Base-by-base conservation (phyloP, 2,888 invertebrate species). In the Deroplatys truncata region DNA sequence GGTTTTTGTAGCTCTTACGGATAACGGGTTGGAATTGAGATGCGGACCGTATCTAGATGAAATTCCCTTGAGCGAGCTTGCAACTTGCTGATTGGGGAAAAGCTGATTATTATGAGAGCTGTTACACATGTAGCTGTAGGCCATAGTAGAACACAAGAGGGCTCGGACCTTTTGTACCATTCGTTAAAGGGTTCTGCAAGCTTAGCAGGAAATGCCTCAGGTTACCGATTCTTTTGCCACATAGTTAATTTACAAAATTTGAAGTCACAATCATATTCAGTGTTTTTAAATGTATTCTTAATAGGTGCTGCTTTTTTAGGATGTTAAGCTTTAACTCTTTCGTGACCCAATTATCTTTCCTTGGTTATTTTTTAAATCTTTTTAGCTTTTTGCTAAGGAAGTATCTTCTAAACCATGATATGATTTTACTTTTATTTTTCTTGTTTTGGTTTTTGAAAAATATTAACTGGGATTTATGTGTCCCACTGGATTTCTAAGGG, bases 21-120 rank as follows among this genome's bases (percentile, higher is more conserved):
- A 72, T 25, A 72, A 72, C 16, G 20, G 56, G 56, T 72, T 72
- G 56, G 56, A 72, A 86, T 86, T 86, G 85, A 86, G 85, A 86
- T 86, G 85, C 85, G 15, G 85, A 28, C 43, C 85, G 85, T 86
- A 86, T 86, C 85, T n/a, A 49, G 85, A 56, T 86, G 49, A 49
- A 35, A 43, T 31, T 86, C 85, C 85, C 85, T 56, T 5, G 85
- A 49, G 85, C n/a, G n/a, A 28, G 16, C 28, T 56, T 86, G 85
- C 85, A 86, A 86, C 85, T 72, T 86, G 85, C 49, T 86, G 85
- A 86, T 86, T 86, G 85, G 49, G 49, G 85, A 86, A 86, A 86
- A 86, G 85, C 49, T 86, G 85, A 86, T 86, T 86, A 86, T 86
- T 86, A 49, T 86, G 85, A 28, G 85, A 86, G 85, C 49, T 49